phyloP scores from a whole-genome alignment of 2,888 invertebrate species.

The Apamea monoglypha region DNA sequence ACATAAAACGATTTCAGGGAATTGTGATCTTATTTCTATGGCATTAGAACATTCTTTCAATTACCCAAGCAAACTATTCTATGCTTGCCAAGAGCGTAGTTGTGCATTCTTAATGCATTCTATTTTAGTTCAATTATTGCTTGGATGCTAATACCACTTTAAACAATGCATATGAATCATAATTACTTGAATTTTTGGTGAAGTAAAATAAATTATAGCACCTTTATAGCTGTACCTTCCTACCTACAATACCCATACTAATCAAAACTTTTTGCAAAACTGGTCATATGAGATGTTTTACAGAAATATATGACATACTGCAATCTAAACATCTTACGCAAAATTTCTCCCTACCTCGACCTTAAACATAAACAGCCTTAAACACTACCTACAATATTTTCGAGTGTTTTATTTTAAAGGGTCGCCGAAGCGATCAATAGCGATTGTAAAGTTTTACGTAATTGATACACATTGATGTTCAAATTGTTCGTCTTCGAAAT shows the following conservation, averaged over 20 bases:
- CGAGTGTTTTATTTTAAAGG: background rate
- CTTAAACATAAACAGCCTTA: background rate
- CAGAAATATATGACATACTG: background rate
- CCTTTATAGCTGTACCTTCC: background rate
- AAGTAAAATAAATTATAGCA: background rate
- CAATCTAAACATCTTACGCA: background rate
- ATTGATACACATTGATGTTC: too few relatives aligned
- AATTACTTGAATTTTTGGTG: conserved; percentile 3
- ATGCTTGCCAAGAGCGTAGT: conserved; percentile 54
- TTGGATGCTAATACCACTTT: background rate
- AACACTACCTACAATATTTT: background rate
- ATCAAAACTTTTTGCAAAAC: background rate
- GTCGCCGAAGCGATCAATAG: too few relatives aligned
- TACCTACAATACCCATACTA: background rate
- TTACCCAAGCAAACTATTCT: conserved; percentile 22
- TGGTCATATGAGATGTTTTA: background rate
- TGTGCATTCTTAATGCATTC: conserved; percentile 39
- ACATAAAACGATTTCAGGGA: conserved; percentile 1
- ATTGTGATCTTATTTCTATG: conserved; percentile 27
- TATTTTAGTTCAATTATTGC: conserved; percentile 42
- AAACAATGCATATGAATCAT: conserved; percentile 17
- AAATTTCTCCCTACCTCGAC: too few relatives aligned
- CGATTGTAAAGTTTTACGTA: too few relatives aligned
- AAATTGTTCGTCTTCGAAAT: background rate
- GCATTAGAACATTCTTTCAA: conserved; percentile 23